These are phyloP conservation scores for Hyalella azteca DNA, from an alignment of 2,888 invertebrate genomes.

Conservation along the genomic window DNA sequence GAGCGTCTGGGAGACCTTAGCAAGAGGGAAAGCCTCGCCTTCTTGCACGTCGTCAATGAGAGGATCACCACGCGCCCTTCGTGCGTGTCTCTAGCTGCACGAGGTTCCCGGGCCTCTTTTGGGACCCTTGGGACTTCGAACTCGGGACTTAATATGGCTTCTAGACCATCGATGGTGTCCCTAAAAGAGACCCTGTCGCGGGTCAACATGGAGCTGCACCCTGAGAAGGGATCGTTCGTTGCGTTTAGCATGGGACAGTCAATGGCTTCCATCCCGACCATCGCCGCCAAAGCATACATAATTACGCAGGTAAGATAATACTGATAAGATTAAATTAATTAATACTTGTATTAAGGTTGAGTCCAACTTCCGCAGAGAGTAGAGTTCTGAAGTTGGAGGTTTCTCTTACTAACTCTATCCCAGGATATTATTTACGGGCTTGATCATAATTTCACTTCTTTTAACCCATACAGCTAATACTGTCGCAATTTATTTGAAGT, in stretches of 20 bases:
- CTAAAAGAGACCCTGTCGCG: conserved; percentile 49
- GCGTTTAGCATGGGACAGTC: conserved; percentile 51
- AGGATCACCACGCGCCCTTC: not conserved
- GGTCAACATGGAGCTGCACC: conserved; percentile 55
- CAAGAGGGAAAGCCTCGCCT: conserved; percentile 21
- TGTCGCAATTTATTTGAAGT: too few relatives aligned
- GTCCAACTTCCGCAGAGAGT: too few relatives aligned
- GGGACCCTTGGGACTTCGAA: not conserved
- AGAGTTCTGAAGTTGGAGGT: too few relatives aligned
- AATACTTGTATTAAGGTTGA: too few relatives aligned
- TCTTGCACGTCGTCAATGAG: conserved; percentile 25
- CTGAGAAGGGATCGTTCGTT: conserved; percentile 53
- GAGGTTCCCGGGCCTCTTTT: conserved; percentile 4
- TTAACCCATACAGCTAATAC: too few relatives aligned
- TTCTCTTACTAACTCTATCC: too few relatives aligned
- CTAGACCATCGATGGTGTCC: conserved; percentile 54
- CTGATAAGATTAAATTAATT: too few relatives aligned
- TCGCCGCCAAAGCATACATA: conserved; percentile 55
- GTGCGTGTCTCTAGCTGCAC: not conserved
- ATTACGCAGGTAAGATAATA: conserved; percentile 55
- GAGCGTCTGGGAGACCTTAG: not conserved
- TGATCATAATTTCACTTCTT: too few relatives aligned
- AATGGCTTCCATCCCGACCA: conserved; percentile 48
- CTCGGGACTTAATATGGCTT: conserved; percentile 21
- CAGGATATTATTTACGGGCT: too few relatives aligned